Percentiles rank a stretch among this genome's conserved stretches.
phyloP scores from a whole-genome alignment of 2,888 invertebrate species.

The Pseudoips prasinana region DNA sequence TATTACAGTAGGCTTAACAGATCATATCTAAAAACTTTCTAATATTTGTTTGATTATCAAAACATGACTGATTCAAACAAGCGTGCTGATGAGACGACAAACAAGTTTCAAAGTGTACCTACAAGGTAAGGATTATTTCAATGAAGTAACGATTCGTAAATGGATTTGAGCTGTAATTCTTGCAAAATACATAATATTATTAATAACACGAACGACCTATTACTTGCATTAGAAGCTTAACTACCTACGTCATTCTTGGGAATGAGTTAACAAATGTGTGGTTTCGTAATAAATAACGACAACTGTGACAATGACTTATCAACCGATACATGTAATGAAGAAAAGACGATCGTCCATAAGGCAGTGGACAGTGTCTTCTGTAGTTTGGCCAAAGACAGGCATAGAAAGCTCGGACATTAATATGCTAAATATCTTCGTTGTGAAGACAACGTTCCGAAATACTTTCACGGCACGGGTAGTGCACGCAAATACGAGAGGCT shows the following conservation, averaged over 20 bases:
- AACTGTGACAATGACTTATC: too few relatives aligned
- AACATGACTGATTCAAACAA: conserved; percentile 47
- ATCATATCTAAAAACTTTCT: conserved; percentile 64
- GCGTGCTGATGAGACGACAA: conserved; percentile 33
- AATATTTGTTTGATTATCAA: conserved; percentile 52
- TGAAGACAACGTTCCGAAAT: conserved; percentile 69
- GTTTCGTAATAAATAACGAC: too few relatives aligned
- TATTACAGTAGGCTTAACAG: conserved; percentile 22
- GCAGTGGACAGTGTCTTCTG: too few relatives aligned
- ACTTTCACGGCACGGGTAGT: conserved; percentile 75
- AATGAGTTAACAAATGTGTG: too few relatives aligned
- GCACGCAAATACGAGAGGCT: conserved; percentile 62
- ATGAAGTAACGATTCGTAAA: conserved; percentile 44
- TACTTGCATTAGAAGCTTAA: too few relatives aligned
- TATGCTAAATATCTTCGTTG: conserved; percentile 72
- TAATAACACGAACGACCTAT: too few relatives aligned
- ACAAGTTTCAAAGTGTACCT: conserved; percentile 36
- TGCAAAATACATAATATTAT: conserved; percentile 26
- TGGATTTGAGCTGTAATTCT: conserved; percentile 40
- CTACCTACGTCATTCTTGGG: too few relatives aligned
- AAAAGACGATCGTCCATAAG: too few relatives aligned
- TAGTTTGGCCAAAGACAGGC: conserved; percentile 41
- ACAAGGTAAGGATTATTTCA: conserved; percentile 41
- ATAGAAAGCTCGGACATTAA: conserved; percentile 75
- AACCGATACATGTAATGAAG: too few relatives aligned